Evolutionary conservation across 1,140 invertebrate species (phyloP).

Genomic region (Drosophila parvula): DNA sequence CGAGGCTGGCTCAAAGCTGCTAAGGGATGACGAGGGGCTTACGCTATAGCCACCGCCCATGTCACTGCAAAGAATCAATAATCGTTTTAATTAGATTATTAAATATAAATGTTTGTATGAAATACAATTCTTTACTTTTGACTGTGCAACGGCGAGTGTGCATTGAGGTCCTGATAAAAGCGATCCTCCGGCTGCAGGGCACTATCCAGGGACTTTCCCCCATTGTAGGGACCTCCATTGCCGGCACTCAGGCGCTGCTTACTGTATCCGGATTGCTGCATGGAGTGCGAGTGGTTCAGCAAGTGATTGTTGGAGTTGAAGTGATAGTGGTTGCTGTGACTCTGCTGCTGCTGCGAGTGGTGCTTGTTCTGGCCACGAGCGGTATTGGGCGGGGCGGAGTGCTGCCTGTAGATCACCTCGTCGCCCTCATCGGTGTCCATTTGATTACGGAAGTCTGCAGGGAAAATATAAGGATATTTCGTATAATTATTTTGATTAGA

Average conservation of each 20-base stretch:
- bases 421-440: slow-evolving; percentile 79
- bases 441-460: slow-evolving; percentile 75
- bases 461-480: not conserved
- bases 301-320: slow-evolving; percentile 81
- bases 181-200: slow-evolving; percentile 74
- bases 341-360: slow-evolving; percentile 50
- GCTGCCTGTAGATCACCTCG: slow-evolving; percentile 75
- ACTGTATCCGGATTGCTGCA: slow-evolving; percentile 77
- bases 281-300: slow-evolving; percentile 78
- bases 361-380: slow-evolving; percentile 46
- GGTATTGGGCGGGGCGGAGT: slow-evolving; percentile 25
- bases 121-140: slow-evolving; percentile 52
- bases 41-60: slow-evolving; percentile 68
- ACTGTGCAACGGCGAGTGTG: slow-evolving; percentile 72
- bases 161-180: slow-evolving; percentile 74
- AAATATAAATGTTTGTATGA: not conserved
- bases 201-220: slow-evolving; percentile 78
- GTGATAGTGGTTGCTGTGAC: slow-evolving; percentile 76
- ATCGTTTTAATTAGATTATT: not conserved
- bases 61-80: slow-evolving; percentile 42
- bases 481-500: not conserved
- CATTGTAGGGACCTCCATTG: slow-evolving; percentile 65
- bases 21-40: slow-evolving; percentile 81
- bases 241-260: slow-evolving; percentile 73
- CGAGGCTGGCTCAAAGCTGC: slow-evolving; percentile 84